phyloP scores from a whole-genome alignment of 2,888 invertebrate genomes.

The Drosophila paracracens region DNA sequence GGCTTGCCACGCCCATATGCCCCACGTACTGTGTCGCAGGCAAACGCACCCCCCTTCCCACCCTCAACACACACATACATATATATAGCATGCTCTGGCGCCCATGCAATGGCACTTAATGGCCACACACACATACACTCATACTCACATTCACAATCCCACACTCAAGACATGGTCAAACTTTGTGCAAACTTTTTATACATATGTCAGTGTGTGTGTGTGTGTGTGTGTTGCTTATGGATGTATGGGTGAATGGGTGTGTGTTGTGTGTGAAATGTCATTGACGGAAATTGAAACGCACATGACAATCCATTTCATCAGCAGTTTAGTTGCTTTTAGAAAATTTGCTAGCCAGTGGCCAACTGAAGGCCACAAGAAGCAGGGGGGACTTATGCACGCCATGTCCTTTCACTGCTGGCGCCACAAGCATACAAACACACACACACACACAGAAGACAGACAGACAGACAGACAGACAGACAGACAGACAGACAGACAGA shows the following conservation, averaged over 20 bases:
- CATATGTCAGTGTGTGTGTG: conserved; percentile 17
- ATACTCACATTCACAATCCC: conserved; percentile 9
- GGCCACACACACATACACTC: conserved; percentile 35
- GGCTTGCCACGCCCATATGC: conserved; percentile 42
- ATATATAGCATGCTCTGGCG: conserved; percentile 41
- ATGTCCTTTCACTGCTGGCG: conserved; percentile 42
- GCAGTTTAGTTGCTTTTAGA: conserved; percentile 81
- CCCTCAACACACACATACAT: conserved; percentile 5
- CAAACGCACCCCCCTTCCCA: conserved; percentile 18
- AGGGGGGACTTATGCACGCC: conserved; percentile 14
- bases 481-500: conserved; percentile 12
- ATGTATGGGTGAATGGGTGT: not conserved
- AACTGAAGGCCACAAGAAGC: conserved; percentile 18
- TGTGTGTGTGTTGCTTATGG: conserved; percentile 15
- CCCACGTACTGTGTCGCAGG: conserved; percentile 2
- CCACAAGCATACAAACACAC: conserved; percentile 26
- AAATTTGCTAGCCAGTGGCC: conserved; percentile 61
- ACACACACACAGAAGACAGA: conserved; percentile 3
- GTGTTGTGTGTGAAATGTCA: conserved; percentile 61
- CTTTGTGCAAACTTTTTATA: conserved; percentile 70
- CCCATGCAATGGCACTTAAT: conserved; percentile 66
- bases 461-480: not conserved
- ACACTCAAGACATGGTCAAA: conserved; percentile 62
- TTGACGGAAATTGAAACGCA: conserved; percentile 84
- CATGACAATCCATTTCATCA: conserved; percentile 84